Percentiles rank a stretch among this genome's conserved stretches.
phyloP scores from a whole-genome alignment of 2,797 vertebrate species.

The Sus cebifrons region DNA sequence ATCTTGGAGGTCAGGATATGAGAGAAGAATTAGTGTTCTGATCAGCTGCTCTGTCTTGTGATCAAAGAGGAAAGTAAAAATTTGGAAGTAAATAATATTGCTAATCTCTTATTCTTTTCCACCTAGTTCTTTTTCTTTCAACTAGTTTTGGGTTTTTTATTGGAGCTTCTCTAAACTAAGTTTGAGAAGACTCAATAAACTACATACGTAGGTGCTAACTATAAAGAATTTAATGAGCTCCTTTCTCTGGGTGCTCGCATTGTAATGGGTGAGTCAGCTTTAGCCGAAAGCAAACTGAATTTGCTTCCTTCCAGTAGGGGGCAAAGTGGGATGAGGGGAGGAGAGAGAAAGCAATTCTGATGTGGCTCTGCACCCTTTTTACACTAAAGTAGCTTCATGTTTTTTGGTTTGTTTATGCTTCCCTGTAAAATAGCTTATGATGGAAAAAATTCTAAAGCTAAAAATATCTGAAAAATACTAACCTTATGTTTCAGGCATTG shows the following conservation, averaged over 20 bases:
- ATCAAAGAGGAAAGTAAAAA: background rate
- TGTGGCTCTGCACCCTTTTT: background rate
- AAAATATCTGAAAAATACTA: conserved; percentile 35
- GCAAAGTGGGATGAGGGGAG: background rate
- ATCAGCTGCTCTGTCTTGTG: background rate
- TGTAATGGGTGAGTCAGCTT: background rate
- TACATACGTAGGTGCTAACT: background rate
- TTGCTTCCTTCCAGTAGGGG: background rate
- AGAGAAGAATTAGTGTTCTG: background rate
- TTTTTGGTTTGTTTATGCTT: conserved; percentile 32
- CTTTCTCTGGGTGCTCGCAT: conserved; percentile 21
- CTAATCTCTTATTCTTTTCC: conserved; percentile 23
- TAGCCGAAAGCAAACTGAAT: conserved; percentile 21
- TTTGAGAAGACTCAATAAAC: background rate
- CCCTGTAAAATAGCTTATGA: conserved; percentile 42
- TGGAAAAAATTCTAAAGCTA: conserved; percentile 33
- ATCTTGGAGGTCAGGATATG: background rate
- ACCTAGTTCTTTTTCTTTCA: conserved; percentile 44
- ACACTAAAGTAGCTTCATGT: conserved; percentile 16
- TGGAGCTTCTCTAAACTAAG: conserved; percentile 8
- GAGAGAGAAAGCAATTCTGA: background rate
- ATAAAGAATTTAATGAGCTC: background rate
- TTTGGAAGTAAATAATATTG: background rate
- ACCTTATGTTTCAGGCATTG: conserved; percentile 25
- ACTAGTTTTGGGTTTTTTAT: conserved; percentile 19